These are phyloP conservation scores for Himantopus leucocephalus DNA, from an alignment of 2,113 vertebrate species.

Conservation along the genomic window DNA sequence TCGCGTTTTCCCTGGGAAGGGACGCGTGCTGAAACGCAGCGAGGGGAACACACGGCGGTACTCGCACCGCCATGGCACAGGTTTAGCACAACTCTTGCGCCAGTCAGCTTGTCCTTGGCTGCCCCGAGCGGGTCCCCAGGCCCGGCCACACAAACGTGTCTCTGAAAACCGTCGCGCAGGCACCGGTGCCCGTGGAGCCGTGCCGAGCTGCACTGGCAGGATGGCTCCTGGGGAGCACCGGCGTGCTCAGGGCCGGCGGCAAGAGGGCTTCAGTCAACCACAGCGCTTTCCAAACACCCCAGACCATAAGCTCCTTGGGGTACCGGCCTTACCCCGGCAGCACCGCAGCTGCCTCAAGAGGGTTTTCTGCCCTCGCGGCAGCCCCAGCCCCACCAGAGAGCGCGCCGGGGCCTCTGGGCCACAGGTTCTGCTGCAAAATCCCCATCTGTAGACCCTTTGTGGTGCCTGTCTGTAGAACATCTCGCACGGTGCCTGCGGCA, in stretches of 20 bases:
- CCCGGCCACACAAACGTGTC: fast-evolving
- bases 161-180: fast-evolving
- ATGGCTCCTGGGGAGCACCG: background rate
- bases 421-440: background rate
- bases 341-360: background rate
- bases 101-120: background rate
- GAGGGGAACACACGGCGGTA: fast-evolving
- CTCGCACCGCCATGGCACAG: fast-evolving
- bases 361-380: fast-evolving
- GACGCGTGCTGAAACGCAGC: fast-evolving
- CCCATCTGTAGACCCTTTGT: fast-evolving
- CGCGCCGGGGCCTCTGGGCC: background rate
- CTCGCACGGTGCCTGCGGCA: background rate
- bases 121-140: background rate
- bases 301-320: background rate
- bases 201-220: fast-evolving
- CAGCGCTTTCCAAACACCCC: background rate
- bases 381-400: fast-evolving
- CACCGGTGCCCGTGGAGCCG: fast-evolving
- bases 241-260: fast-evolving
- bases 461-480: fast-evolving
- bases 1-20: fast-evolving
- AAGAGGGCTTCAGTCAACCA: too few species aligned
- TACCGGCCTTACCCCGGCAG: background rate
- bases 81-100: fast-evolving